Evolutionary conservation across 2,797 vertebrate genomes (phyloP).

Genomic region (Sylvilagus floridanus): DNA sequence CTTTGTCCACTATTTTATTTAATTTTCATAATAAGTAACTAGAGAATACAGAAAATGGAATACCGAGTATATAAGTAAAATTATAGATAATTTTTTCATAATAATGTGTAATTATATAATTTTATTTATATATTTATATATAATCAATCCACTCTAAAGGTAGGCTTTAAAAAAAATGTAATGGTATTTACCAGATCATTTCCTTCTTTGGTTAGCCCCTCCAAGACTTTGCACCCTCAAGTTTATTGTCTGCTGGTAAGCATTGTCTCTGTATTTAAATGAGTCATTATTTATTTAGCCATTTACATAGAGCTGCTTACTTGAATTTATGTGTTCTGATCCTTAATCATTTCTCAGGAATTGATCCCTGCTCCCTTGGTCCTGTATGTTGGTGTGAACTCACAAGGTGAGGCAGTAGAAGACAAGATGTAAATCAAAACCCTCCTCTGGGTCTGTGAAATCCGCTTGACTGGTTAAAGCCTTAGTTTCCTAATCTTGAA

Average conservation of each 20-base stretch:
- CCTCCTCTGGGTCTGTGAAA: not conserved
- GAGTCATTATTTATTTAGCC: not conserved
- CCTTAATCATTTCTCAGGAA: constrained; percentile 43
- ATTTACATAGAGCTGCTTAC: not conserved
- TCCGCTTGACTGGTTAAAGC: not conserved
- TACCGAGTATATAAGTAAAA: constrained; percentile 26
- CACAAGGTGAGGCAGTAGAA: not conserved
- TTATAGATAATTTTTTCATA: too few relatives aligned
- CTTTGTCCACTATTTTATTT: constrained; percentile 20
- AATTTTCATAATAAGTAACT: constrained; percentile 47
- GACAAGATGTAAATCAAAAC: not conserved
- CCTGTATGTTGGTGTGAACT: not conserved
- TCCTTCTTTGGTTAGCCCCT: not conserved
- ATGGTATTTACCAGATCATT: not conserved
- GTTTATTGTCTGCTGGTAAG: constrained; percentile 36
- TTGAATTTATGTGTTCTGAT: not conserved
- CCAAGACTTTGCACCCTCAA: not conserved
- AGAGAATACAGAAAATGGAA: not conserved
- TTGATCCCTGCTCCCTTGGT: not conserved
- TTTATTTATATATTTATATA: too few relatives aligned
- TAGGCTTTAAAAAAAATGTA: not conserved
- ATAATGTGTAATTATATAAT: too few relatives aligned
- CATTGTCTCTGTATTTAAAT: constrained; percentile 6
- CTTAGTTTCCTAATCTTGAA: constrained; percentile 40
- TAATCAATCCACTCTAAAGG: constrained; percentile 24